These are phyloP conservation scores for Petromus typicus DNA, from an alignment of 2,113 vertebrate genomes.

Conservation along the genomic window DNA sequence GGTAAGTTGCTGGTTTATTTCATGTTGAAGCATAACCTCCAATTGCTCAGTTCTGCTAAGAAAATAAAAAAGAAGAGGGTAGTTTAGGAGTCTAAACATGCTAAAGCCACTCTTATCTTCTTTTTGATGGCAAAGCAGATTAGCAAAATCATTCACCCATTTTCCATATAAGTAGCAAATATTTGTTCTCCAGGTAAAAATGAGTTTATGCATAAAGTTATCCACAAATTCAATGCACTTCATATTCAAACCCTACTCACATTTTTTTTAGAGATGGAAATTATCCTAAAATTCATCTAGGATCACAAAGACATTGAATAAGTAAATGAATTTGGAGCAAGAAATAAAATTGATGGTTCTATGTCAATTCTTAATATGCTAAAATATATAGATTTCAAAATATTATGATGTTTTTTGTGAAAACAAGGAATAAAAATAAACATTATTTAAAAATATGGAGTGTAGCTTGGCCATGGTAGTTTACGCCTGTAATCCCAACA, in stretches of 20 bases:
- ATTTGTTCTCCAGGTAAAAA: conserved; percentile 40
- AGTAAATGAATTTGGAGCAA: background rate
- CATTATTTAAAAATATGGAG: background rate
- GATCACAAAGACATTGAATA: background rate
- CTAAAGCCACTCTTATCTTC: background rate
- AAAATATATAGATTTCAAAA: background rate
- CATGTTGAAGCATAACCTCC: background rate
- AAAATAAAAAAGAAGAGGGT: background rate
- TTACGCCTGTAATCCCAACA: no score
- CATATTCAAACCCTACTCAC: background rate
- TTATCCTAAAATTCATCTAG: background rate
- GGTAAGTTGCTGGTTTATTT: background rate
- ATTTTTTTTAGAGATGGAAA: background rate
- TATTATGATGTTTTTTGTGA: background rate
- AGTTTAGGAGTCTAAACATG: background rate
- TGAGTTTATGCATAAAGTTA: background rate
- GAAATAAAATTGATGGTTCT: background rate
- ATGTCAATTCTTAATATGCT: background rate
- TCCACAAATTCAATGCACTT: background rate
- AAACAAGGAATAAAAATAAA: background rate
- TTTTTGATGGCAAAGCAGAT: background rate
- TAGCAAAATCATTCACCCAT: background rate
- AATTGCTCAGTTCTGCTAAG: background rate
- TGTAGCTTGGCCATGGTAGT: no score
- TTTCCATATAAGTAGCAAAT: background rate